Evolutionary conservation across 2,888 invertebrate species (phyloP).

Genomic region (Schizotus pectinicornis): DNA sequence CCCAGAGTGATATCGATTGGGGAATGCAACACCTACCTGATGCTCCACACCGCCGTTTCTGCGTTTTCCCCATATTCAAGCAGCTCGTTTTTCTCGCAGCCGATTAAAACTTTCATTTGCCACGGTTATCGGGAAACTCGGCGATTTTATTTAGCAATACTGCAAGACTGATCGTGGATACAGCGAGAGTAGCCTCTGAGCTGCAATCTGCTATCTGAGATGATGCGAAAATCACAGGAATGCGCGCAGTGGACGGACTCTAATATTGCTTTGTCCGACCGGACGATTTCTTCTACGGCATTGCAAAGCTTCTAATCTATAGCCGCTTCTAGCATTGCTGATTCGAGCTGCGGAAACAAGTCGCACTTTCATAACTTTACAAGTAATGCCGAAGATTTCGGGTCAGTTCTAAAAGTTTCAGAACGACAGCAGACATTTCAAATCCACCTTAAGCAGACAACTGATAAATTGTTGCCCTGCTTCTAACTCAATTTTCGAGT

Average conservation of each 20-base stretch:
- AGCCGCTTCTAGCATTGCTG: too few relatives aligned
- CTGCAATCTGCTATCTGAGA: constrained; percentile 33
- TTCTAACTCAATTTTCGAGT: too few relatives aligned
- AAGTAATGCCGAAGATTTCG: too few relatives aligned
- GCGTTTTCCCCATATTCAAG: constrained; percentile 16
- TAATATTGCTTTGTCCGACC: too few relatives aligned
- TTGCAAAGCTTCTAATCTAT: too few relatives aligned
- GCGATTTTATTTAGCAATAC: constrained; percentile 4
- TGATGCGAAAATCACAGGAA: constrained; percentile 35
- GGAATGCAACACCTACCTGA: constrained; percentile 53
- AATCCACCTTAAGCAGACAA: too few relatives aligned
- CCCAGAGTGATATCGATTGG: constrained; percentile 57
- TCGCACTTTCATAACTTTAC: too few relatives aligned
- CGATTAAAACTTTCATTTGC: constrained; percentile 26
- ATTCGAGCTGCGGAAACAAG: too few relatives aligned
- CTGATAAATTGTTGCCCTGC: too few relatives aligned
- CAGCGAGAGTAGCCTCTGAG: constrained; percentile 30
- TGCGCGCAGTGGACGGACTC: not conserved
- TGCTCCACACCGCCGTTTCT: constrained; percentile 23
- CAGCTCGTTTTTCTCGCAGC: constrained; percentile 6
- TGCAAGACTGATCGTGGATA: constrained; percentile 7
- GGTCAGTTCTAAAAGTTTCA: too few relatives aligned
- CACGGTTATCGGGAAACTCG: constrained; percentile 11
- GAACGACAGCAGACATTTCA: too few relatives aligned
- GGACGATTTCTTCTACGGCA: too few relatives aligned